phyloP scores from a whole-genome alignment of 2,888 invertebrate species.

The Sympetrum striolatum region DNA sequence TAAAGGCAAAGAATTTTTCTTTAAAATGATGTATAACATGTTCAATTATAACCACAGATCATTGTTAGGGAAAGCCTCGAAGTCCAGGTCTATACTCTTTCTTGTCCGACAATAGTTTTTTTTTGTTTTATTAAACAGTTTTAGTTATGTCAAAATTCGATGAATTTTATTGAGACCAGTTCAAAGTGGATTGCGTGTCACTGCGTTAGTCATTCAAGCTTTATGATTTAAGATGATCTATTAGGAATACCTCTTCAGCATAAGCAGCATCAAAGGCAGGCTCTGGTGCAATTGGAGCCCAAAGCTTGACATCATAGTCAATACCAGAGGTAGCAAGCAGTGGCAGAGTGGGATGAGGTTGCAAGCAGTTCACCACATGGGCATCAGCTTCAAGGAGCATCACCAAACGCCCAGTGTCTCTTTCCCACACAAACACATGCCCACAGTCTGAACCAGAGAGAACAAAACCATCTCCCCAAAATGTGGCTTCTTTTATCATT shows the following conservation, averaged over 20 bases:
- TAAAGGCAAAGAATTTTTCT: too few relatives aligned
- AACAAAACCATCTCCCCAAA: slow-evolving; percentile 82
- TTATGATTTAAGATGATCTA: background rate
- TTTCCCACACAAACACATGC: slow-evolving; percentile 84
- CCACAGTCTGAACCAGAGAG: slow-evolving; percentile 92
- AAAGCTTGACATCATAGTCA: slow-evolving; percentile 85
- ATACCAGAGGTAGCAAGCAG: slow-evolving; percentile 85
- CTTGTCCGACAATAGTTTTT: too few relatives aligned
- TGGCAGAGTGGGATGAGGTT: slow-evolving; percentile 80
- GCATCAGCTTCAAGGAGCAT: slow-evolving; percentile 81
- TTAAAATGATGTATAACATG: too few relatives aligned
- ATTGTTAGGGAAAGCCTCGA: too few relatives aligned
- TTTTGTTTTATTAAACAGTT: too few relatives aligned
- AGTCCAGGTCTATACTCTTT: too few relatives aligned
- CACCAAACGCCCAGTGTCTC: slow-evolving; percentile 71
- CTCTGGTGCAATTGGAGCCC: slow-evolving; percentile 74
- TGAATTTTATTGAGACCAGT: too few relatives aligned
- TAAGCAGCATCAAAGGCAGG: slow-evolving; percentile 67
- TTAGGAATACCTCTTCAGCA: slow-evolving; percentile 68
- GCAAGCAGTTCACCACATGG: slow-evolving; percentile 84
- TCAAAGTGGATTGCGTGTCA: background rate
- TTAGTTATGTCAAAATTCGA: too few relatives aligned
- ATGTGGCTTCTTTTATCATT: slow-evolving; percentile 86
- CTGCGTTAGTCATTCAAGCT: background rate
- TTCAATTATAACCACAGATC: too few relatives aligned